Evolutionary conservation across 30 jellyfish, hydroid and myxozoan species (phyloP), one percentile per base, ranked within the genome.

Genomic region (Hydractinia symbiolongicarpus): DNA sequence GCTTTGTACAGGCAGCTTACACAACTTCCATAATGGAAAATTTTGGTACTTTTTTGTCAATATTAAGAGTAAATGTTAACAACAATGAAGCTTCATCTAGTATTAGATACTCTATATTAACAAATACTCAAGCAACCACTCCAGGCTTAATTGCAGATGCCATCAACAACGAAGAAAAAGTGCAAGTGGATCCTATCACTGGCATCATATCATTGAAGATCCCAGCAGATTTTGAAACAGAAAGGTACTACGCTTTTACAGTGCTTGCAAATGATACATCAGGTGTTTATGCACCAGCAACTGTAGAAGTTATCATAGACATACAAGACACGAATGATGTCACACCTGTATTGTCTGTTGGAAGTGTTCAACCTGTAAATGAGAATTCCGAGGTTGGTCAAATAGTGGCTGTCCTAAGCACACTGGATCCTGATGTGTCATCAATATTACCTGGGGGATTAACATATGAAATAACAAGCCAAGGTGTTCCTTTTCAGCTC

Each of bases 361-460:
- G 52, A 4, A 61, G 81, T 15, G 4, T 16, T 21, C 6, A 50
- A 53, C n/a, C 50, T 7, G 51, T 79, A 20, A 30, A 53, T 16
- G 87, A 79, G 67, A 67, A 66, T 66, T 52, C 87, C 40, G 81
- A 53, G 7, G 64, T 67, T 4, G 87, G 87, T 7, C 84, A 58
- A 79, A 57, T 79, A 7, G 72, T 79, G 20, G 85, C 85, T 60
- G 68, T 61, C 30, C 15, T 79, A 44, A 21, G 67, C 67, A 84
- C 51, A 21, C 54, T 15, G 50, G 87, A 79, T 66, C 50, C n/a
- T 8, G 87, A 79, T 20, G n/a, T 84, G 8, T 13, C 61, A 17
- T 19, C 84, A 9, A 19, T 76, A 1, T 50, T 30, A 50, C 52
- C 53, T 3, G 73, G 68, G 21, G 83, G 64, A 5, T n/a, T 79